Conservation (phyloP, 2,797 vertebrate genomes). For the Eremophila alpestris region DNA sequence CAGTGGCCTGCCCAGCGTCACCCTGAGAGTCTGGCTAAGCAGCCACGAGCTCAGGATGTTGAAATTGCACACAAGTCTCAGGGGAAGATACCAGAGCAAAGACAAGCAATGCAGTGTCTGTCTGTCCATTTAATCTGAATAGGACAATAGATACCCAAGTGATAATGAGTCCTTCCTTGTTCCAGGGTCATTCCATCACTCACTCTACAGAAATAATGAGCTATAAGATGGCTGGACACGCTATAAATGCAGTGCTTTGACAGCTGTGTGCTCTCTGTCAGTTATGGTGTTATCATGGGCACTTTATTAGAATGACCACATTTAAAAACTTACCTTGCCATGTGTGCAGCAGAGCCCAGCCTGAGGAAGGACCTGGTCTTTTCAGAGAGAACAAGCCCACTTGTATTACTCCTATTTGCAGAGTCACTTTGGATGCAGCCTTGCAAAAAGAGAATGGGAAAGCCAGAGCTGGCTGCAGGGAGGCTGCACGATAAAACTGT, state of each 20-base stretch:
- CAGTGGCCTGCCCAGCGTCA: neutral
- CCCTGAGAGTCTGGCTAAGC: neutral
- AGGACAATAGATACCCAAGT: neutral
- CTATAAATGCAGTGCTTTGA: neutral
- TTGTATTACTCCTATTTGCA: neutral
- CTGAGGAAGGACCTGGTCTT: neutral
- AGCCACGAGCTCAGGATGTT: fast-evolving
- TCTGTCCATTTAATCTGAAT: neutral
- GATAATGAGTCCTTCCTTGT: neutral
- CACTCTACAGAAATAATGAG: neutral
- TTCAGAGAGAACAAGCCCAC: neutral
- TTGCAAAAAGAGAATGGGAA: neutral
- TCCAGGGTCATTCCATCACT: neutral
- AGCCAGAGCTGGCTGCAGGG: neutral
- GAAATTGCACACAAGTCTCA: neutral
- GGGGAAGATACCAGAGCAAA: neutral
- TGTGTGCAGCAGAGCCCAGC: neutral
- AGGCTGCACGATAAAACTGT: neutral
- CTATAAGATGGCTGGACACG: neutral
- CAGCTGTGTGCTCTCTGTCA: neutral
- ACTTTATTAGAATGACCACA: neutral
- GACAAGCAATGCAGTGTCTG: neutral
- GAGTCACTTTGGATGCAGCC: neutral
- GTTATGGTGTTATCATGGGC: fast-evolving
- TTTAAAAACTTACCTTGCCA: neutral